Evolutionary conservation across 2,113 vertebrate species (phyloP), one percentile per base, ranked within the genome.

Genomic region (Gallinago undulata): DNA sequence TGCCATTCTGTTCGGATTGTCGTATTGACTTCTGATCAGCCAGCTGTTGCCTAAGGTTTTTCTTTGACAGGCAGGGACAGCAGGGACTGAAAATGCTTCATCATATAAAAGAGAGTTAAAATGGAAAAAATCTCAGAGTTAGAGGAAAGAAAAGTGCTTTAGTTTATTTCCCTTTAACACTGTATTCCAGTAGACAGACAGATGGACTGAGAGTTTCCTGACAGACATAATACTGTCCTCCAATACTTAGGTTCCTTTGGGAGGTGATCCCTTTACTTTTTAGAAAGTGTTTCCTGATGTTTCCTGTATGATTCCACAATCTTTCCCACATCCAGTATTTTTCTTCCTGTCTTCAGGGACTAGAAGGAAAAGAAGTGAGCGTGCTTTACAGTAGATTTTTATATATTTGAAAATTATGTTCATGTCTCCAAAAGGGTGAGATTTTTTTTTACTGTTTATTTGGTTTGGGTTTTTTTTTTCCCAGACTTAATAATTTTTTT

Each of bases 11-110:
- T 35, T 77, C 63, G 76, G 84, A 95, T 78, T 92, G 76, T 79
- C 25, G 14, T 77, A 83, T 31, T 92, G 90, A 80, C 91, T 91
- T 95, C 75, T 89, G 84, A 91, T 94, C 84, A 96, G 72, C 25
- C 69, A 67, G 67, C 13, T 68, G 47, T 87, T 91, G 37, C 66
- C 64, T 87, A 28, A 76, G 57, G 55, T 85, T 95, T 93, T 67
- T 10, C 60, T 89, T 93, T 95, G 57, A 89, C 63, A 63, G 48
- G 8, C 43, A 47, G 70, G 60, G 68, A 91, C 51, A 87, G 48
- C 75, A 85, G 77, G 47, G 78, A 72, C 76, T 56, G 43, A 74
- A 91, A 86, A 81, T 62, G 31, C 25, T 86, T 76, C 67, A 77
- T 63, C n/a, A 6, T 41, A 74, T 28, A 67, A 63, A 57, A 67